Base-by-base conservation (phyloP, 2,888 invertebrate species). In the Andricus quercusramuli region DNA sequence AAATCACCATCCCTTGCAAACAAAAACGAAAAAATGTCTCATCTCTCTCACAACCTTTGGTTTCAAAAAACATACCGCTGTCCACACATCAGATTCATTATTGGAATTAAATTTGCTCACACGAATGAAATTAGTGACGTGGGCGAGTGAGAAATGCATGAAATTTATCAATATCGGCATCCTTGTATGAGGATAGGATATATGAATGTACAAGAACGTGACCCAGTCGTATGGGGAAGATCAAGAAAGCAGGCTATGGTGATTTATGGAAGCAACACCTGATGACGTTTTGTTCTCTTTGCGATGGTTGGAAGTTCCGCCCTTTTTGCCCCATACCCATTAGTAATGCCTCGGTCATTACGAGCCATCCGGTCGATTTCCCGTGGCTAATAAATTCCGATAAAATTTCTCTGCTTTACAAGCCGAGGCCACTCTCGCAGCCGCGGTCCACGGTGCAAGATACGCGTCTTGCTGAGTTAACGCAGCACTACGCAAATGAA, bases 251-350 rank as follows among this genome's bases (percentile, higher is more conserved):
- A 86, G 84, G 76, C 65, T 79, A 51, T 80, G 78, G 90, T 91
- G 90, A 91, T 91, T 91, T 91, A 91, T 91, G 88, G 89, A 86
- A 84, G 89, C 90, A 90, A 89, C 91, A 90, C 88, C 89, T 90
- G 91, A 90, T 89, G 88, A 87, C 89, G 89, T 90, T 91, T 90
- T 88, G 88, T 90, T 89, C 89, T 87, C 89, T 90, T 90, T 90
- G 86, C 88, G 86, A 86, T 87, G 85, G 82, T 78, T 82, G 86
- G 84, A 87, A 88, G 88, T 90, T 90, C 89, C 89, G 88, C 86
- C 84, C 85, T 87, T 89, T 90, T 88, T 89, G 86, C 84, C 83
- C 84, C 86, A 83, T 85, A 79, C 86, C 87, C 87, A 89, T 89
- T 89, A 88, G 89, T 88, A 88, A 90, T 89, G 88, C 87, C 86